Evolutionary conservation across 2,113 vertebrate species (phyloP), one percentile per base, ranked within the genome.

Genomic region (Hylia prasina): DNA sequence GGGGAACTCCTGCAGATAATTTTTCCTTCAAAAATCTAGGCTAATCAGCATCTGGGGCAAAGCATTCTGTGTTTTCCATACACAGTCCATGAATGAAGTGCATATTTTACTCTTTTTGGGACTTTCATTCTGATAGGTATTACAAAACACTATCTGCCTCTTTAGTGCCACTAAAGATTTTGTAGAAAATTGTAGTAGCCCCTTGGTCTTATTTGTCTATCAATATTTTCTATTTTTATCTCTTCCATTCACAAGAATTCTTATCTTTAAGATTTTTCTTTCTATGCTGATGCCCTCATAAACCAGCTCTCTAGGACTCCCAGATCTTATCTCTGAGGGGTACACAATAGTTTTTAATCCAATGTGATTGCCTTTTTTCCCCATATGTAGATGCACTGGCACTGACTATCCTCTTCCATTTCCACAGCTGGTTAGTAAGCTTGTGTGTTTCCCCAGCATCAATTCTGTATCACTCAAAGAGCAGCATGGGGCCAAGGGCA

Each of bases 371-470:
- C 1, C 6, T 39, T 45, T 77, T 48, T 33, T 23, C 16, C 0
- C 8, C 0, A 1, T 10, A 3, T 66, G 7, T 37, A 37, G 17
- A 20, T 0, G 0, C 10, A 31, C 30, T 3, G 2, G 20, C 25
- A 21, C 6, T 58, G 28, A 23, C 39, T 39, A 48, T 78, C 4
- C 4, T 66, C 17, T 65, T 39, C 21, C 16, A 7, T 70, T 61
- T 47, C 42, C 44, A 47, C 15, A 70, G 3, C 16, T 53, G 9
- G 6, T 51, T 81, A 40, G 8, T 53, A 78, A 85, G 24, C 15
- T 54, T 77, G 16, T 73, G 24, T 11, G 1, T 9, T 69, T 70
- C 17, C 48, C 12, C 7, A 10, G 6, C 27, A n/a, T 33, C n/a
- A 33, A 1, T 10, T 57, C 44, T 25, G 6, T 47, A 5, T 7